Conservation (phyloP, 2,113 vertebrate genomes). For the Chloroceryle aenea region DNA sequence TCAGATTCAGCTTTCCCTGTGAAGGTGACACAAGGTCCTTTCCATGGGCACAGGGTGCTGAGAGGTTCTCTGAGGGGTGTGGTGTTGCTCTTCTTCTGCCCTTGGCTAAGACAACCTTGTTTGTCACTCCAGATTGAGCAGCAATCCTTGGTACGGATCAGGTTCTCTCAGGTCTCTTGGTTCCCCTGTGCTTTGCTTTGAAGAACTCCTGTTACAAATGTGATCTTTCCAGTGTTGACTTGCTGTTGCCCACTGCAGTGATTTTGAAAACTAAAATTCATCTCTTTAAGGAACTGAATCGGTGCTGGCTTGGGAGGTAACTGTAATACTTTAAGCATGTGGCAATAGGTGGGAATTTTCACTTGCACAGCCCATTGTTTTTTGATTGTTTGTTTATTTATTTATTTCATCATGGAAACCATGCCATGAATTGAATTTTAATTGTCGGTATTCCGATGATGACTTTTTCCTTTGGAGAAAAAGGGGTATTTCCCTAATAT, state of each 20-base stretch:
- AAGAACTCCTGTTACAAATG: background rate
- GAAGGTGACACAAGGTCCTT: background rate
- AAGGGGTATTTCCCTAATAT: background rate
- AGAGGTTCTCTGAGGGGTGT: background rate
- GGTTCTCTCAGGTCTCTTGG: background rate
- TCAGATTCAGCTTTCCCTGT: background rate
- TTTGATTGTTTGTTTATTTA: background rate
- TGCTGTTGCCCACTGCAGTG: background rate
- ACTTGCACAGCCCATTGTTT: background rate
- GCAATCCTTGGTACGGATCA: background rate
- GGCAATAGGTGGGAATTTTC: background rate
- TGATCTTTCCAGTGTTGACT: background rate
- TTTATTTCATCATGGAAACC: background rate
- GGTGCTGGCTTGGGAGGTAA: background rate
- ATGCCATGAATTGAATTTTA: background rate
- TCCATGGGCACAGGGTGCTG: accelerated
- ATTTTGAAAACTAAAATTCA: background rate
- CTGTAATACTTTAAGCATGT: background rate
- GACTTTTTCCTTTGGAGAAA: background rate
- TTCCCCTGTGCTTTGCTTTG: background rate
- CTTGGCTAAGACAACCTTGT: background rate
- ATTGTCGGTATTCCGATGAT: background rate
- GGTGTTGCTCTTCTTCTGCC: background rate
- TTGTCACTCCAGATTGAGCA: background rate
- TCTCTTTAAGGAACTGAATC: background rate